Conservation (phyloP, 2,113 vertebrate genomes). For the Donacobius atricapilla region DNA sequence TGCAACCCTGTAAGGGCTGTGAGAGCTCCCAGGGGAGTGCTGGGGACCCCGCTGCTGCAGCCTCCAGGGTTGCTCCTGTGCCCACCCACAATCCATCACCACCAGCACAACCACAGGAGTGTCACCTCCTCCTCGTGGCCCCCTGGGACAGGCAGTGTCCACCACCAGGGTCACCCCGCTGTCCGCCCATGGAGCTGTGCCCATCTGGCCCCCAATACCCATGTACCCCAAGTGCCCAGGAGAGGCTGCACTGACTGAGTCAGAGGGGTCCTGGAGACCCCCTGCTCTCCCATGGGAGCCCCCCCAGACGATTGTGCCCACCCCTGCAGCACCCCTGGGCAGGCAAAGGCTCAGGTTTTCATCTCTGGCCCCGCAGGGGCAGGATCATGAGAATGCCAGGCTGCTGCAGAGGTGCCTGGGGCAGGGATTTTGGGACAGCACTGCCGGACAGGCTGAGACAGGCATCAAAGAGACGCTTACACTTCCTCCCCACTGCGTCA, state of each 20-base stretch:
- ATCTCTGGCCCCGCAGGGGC: fast-evolving
- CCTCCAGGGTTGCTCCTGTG: fast-evolving
- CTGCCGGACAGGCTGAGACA: neutral
- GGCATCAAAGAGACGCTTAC: neutral
- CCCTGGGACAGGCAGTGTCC: neutral
- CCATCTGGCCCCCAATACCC: neutral
- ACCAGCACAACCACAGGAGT: neutral
- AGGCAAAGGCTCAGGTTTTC: neutral
- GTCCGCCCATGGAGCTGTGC: neutral
- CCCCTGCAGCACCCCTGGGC: neutral
- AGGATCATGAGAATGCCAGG: neutral
- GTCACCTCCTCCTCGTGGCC: neutral
- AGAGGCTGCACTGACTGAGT: neutral
- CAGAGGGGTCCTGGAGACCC: neutral
- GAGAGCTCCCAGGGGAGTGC: fast-evolving
- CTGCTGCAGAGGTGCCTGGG: neutral
- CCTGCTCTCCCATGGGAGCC: neutral
- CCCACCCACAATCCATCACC: fast-evolving
- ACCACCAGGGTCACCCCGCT: neutral
- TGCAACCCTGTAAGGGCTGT: neutral
- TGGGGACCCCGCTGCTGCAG: neutral
- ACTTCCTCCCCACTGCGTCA: neutral
- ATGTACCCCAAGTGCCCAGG: neutral
- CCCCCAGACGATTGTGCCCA: neutral
- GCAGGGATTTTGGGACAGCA: neutral